Evolutionary conservation across 2,888 invertebrate genomes (phyloP).

Genomic region (Stictocephala bisonia): DNA sequence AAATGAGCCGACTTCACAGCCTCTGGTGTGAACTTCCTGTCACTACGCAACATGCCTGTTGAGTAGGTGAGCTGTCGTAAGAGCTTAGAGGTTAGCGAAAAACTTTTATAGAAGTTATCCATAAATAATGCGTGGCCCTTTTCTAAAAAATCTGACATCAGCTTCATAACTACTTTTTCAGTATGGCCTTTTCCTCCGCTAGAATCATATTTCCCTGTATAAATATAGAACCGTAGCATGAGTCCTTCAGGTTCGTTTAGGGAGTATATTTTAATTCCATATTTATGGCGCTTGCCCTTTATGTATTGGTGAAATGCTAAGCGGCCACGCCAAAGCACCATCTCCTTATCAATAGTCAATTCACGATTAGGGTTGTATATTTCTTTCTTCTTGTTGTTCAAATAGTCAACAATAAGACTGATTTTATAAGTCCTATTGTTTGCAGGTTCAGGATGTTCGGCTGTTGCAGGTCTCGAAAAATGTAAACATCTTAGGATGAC

Average conservation of each 20-base stretch:
- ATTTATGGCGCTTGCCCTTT: slow-evolving; percentile 56
- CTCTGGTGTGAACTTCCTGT: not conserved
- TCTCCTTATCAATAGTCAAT: slow-evolving; percentile 61
- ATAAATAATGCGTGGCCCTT: slow-evolving; percentile 51
- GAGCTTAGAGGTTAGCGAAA: not conserved
- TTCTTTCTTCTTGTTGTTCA: slow-evolving; percentile 61
- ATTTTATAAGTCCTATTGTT: slow-evolving; percentile 61
- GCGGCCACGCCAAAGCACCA: slow-evolving; percentile 62
- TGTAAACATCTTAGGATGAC: slow-evolving; percentile 62
- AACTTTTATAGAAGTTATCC: slow-evolving; percentile 34
- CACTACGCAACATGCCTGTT: not conserved
- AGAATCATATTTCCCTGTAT: slow-evolving; percentile 56
- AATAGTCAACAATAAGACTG: slow-evolving; percentile 61
- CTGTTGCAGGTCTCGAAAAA: slow-evolving; percentile 59
- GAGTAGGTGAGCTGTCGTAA: not conserved
- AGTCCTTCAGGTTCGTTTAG: slow-evolving; percentile 62
- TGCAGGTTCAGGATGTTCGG: slow-evolving; percentile 54
- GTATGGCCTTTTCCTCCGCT: slow-evolving; percentile 50
- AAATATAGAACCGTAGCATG: slow-evolving; percentile 57
- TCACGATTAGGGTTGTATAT: slow-evolving; percentile 61
- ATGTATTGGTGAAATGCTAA: slow-evolving; percentile 61
- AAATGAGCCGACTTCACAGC: not conserved
- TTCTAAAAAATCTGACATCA: slow-evolving; percentile 45
- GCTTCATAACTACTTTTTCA: slow-evolving; percentile 47
- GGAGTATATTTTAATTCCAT: slow-evolving; percentile 62